Percentiles rank a stretch among this genome's conserved stretches.
Evolutionary conservation across 64 coral and sea anemone species (phyloP).

Genomic region (Dendronephthya gigantea): DNA sequence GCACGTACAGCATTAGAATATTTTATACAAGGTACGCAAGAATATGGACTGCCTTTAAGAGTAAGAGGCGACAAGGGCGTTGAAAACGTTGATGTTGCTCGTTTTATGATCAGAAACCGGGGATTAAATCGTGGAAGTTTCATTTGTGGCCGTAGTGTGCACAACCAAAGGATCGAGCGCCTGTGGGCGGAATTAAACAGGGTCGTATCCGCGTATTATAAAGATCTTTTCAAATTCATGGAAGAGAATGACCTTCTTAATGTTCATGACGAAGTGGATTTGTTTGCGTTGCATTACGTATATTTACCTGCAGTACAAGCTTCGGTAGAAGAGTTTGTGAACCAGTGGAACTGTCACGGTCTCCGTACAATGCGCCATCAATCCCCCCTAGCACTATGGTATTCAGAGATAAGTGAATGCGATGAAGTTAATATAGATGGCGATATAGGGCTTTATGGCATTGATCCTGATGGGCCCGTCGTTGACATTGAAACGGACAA

Average conservation of each 20-base stretch:
- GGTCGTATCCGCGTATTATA: background rate
- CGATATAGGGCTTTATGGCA: background rate
- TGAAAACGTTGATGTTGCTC: conserved; percentile 4
- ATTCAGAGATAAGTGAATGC: no score
- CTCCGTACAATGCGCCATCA: background rate
- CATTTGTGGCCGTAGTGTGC: background rate
- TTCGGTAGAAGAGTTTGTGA: background rate
- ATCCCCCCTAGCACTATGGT: background rate
- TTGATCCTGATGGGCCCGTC: background rate
- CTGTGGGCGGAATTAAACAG: background rate
- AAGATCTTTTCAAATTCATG: conserved; percentile 6
- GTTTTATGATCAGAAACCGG: background rate
- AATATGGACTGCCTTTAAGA: background rate
- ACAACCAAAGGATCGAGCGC: conserved; percentile 14
- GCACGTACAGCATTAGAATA: background rate
- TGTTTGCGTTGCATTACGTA: conserved; percentile 23
- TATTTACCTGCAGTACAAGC: conserved; percentile 19
- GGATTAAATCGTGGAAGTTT: conserved; percentile 18
- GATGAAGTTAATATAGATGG: no score
- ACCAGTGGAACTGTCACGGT: background rate
- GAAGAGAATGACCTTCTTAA: background rate
- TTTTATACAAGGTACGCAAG: background rate
- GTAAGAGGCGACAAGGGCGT: conserved; percentile 15
- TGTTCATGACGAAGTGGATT: conserved; percentile 12
- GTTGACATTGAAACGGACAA: background rate